Percentiles rank a stretch among this genome's conserved stretches.
Evolutionary conservation across 64 coral and sea anemone genomes (phyloP).

Genomic region (Anthopleura sola): DNA sequence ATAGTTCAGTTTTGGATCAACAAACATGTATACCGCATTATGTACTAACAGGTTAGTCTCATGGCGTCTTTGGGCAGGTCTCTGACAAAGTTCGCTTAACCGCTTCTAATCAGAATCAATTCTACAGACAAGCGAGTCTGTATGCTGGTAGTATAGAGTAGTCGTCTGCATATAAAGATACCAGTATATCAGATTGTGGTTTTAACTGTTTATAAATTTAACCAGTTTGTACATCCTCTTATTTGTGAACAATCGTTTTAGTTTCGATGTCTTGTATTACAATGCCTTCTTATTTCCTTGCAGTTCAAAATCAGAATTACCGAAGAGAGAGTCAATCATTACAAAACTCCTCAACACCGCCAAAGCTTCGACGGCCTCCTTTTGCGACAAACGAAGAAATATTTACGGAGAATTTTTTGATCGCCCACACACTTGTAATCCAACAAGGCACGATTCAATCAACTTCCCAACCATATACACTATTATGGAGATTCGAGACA

Average conservation of each 20-base stretch:
- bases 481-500: background rate
- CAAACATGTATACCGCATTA: too few species aligned
- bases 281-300: background rate
- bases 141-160: too few species aligned
- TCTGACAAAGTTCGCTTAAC: too few species aligned
- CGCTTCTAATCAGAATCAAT: too few species aligned
- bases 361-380: background rate
- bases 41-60: too few species aligned
- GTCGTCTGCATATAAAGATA: too few species aligned
- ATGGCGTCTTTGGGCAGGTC: too few species aligned
- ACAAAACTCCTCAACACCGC: background rate
- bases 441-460: background rate
- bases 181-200: too few species aligned
- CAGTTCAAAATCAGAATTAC: background rate
- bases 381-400: background rate
- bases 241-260: background rate
- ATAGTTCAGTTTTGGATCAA: too few species aligned
- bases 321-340: background rate
- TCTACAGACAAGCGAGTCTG: too few species aligned
- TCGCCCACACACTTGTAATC: background rate
- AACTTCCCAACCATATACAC: background rate
- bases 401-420: slow-evolving; percentile 29
- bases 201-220: too few species aligned
- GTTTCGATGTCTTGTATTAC: background rate
- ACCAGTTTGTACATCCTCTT: background rate